phyloP scores from a whole-genome alignment of 1,140 invertebrate genomes.

The Archivesica marissinica region DNA sequence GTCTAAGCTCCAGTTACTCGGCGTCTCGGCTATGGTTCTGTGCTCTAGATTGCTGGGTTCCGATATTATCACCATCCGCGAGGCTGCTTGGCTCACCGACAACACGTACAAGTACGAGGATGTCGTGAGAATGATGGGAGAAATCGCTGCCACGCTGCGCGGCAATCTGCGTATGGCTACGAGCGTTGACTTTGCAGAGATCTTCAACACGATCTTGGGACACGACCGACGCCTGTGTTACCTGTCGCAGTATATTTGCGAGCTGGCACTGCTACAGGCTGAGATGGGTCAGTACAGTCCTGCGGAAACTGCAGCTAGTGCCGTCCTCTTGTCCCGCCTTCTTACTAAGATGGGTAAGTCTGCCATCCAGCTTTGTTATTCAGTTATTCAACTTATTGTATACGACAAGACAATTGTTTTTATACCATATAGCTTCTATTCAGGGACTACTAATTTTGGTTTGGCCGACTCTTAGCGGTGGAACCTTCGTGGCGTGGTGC shows the following conservation, averaged over 20 bases:
- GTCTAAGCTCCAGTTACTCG: constrained; percentile 81
- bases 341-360: constrained; percentile 76
- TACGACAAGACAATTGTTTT: too few species aligned
- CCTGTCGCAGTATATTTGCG: constrained; percentile 80
- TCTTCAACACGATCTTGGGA: constrained; percentile 72
- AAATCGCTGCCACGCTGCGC: constrained; percentile 79
- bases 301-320: constrained; percentile 78
- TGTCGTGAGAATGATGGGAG: constrained; percentile 84
- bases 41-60: constrained; percentile 81
- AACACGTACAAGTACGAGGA: constrained; percentile 84
- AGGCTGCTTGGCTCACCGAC: constrained; percentile 83
- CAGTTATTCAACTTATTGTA: too few species aligned
- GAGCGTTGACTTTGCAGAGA: constrained; percentile 78
- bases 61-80: constrained; percentile 83
- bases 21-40: constrained; percentile 82
- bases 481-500: too few species aligned
- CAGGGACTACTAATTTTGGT: too few species aligned
- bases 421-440: too few species aligned
- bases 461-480: too few species aligned
- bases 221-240: constrained; percentile 66
- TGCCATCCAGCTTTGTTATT: too few species aligned
- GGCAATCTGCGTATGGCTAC: constrained; percentile 79
- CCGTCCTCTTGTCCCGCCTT: constrained; percentile 78
- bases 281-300: constrained; percentile 81
- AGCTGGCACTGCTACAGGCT: constrained; percentile 80